Base-by-base conservation (phyloP, 2,888 invertebrate genomes). In the Meloe dianella region DNA sequence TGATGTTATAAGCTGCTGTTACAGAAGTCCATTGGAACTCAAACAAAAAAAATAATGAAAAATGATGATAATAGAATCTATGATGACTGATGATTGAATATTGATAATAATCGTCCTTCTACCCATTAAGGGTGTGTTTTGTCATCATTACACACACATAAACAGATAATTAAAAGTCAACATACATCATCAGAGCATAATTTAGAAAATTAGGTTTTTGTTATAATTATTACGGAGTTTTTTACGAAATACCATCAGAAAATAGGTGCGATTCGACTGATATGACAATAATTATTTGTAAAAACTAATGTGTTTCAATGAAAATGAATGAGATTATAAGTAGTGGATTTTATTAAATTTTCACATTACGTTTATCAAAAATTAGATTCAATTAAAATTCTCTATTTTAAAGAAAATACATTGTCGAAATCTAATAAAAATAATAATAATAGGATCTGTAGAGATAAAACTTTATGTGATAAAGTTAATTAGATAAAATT, bases 91-190 rank as follows among this genome's bases (percentile, higher is more conserved):
- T 59, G 64, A 65, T 60, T 64, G 62, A 59, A 62, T 59, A 63
- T 47, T 32, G 54, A 54, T 54, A 12, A 54, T 24, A 54, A 22
- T 24, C 54, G 60, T 64, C 64, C 61, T 68, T 67, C 20, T 8
- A 10, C 32, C n/a, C n/a, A n/a, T n/a, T 32, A 51, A 68, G 65
- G 59, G 68, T 62, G 67, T 67, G 67, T 64, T 67, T 60, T 64
- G 51, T 61, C 47, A 9, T 3, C 4, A 47, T 20, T 17, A 47
- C 8, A 47, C 7, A 41, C 12, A 41, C 17, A 47, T 47, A 7
- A 22, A 61, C 51, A 38, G 58, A 67, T 67, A 64, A 67, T 67
- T 64, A 64, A 38, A 51, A 57, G 59, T 60, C 41, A 62, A 62
- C 62, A 60, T 62, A 47, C 22, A 51, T 24, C 59, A 57, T 20